A percentile compares a stretch with the other conserved stretches of the same genome.
These are phyloP conservation scores for Lordiphosa mommai DNA, from an alignment of 1,140 invertebrate species.

Conservation along the genomic window DNA sequence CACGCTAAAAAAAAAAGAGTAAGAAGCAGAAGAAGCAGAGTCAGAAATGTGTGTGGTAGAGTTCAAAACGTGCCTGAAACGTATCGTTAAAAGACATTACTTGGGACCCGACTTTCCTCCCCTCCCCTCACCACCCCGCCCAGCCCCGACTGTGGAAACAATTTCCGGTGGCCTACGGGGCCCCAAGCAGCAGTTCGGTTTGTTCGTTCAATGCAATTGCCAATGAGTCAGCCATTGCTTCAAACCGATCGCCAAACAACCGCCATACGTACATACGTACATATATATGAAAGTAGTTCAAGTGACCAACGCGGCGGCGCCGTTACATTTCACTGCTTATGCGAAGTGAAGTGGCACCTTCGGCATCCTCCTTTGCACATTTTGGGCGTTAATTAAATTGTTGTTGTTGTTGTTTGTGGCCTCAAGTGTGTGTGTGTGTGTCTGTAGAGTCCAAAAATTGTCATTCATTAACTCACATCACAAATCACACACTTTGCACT, in stretches of 20 bases:
- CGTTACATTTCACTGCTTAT: constrained; percentile 65
- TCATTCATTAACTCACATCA: no score
- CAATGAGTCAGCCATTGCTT: constrained; percentile 6
- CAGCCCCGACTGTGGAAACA: constrained; percentile 29
- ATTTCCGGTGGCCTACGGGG: constrained; percentile 59
- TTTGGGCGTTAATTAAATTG: constrained; percentile 65
- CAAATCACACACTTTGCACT: no score
- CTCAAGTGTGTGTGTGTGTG: no score
- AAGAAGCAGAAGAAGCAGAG: constrained; percentile 2
- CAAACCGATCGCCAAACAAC: not conserved
- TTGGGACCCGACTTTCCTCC: constrained; percentile 7
- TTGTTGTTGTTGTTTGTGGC: constrained; percentile 30
- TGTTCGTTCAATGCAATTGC: constrained; percentile 29
- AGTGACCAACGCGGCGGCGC: constrained; percentile 58
- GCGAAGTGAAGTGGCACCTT: constrained; percentile 36
- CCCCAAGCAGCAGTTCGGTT: constrained; percentile 5
- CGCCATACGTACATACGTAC: constrained; percentile 3
- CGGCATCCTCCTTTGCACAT: constrained; percentile 7
- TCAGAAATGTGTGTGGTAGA: constrained; percentile 36
- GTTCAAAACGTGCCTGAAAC: constrained; percentile 64
- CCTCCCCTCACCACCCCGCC: not conserved
- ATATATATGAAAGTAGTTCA: constrained; percentile 59
- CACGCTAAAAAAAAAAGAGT: constrained; percentile 26
- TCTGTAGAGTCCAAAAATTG: no score
- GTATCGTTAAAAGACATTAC: constrained; percentile 57